Evolutionary conservation across 2,113 vertebrate species (phyloP).

Genomic region (Dinomys branickii): DNA sequence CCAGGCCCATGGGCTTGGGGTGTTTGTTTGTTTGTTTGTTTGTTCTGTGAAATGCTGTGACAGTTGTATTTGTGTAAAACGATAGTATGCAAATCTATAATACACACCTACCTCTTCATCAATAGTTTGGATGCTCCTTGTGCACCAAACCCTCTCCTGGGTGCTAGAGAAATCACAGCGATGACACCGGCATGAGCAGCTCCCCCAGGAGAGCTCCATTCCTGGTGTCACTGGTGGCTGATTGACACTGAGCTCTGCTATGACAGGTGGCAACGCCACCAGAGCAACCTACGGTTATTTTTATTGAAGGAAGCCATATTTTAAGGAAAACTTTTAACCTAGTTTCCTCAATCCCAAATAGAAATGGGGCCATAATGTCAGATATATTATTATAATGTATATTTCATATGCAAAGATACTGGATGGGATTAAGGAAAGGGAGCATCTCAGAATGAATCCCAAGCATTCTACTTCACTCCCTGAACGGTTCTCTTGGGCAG

Average conservation of each 20-base stretch:
- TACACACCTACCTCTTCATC: background rate
- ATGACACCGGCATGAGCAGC: background rate
- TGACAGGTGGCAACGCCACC: background rate
- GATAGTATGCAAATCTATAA: background rate
- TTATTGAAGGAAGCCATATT: background rate
- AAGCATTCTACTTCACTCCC: conserved; percentile 30
- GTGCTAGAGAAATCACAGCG: background rate
- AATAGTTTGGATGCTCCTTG: background rate
- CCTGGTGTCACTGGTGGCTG: background rate
- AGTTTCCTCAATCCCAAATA: conserved; percentile 67
- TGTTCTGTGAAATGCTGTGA: background rate
- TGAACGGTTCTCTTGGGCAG: conserved; percentile 3
- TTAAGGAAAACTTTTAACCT: conserved; percentile 56
- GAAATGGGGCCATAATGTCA: conserved; percentile 56
- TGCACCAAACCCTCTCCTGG: background rate
- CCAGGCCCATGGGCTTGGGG: background rate
- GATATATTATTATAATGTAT: conserved; percentile 30
- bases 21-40: background rate
- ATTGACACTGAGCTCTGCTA: background rate
- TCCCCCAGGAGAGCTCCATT: background rate
- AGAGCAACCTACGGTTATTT: background rate
- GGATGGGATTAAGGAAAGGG: background rate
- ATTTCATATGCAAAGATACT: conserved; percentile 37
- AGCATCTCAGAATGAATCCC: background rate
- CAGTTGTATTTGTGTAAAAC: background rate